Evolutionary conservation across 92 coral and sea anemone species (phyloP).

Genomic region (Meandrina meandrites): DNA sequence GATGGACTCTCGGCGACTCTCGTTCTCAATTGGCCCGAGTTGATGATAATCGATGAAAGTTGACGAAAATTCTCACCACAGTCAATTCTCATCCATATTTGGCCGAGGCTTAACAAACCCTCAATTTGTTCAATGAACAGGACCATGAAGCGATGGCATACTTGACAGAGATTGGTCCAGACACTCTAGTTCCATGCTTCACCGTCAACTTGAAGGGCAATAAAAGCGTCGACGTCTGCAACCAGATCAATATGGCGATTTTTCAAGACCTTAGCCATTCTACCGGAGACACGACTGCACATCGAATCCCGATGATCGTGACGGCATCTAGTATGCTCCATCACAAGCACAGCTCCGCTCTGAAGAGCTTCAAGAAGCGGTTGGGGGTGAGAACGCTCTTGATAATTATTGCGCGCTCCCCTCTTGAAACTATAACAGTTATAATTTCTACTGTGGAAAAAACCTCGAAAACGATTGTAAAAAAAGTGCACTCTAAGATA

Average conservation of each 20-base stretch:
- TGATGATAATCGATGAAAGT: too few species aligned
- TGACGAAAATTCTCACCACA: too few species aligned
- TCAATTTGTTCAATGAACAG: conserved; percentile 15
- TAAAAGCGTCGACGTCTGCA: conserved; percentile 55
- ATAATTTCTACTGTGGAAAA: too few species aligned
- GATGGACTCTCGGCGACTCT: too few species aligned
- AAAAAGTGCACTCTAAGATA: too few species aligned
- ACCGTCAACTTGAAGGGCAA: conserved; percentile 77
- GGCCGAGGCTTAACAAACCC: too few species aligned
- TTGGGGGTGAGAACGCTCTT: conserved; percentile 66
- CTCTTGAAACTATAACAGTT: too few species aligned
- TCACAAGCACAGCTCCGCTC: conserved; percentile 50
- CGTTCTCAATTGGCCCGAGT: too few species aligned
- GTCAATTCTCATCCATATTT: too few species aligned
- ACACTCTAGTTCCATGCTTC: conserved; percentile 83
- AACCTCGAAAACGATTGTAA: too few species aligned
- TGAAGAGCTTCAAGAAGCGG: conserved; percentile 65
- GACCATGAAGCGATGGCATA: conserved; percentile 75
- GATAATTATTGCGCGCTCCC: too few species aligned
- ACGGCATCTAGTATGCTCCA: conserved; percentile 78
- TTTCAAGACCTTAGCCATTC: conserved; percentile 69
- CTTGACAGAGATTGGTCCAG: conserved; percentile 84
- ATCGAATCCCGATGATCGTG: conserved; percentile 79
- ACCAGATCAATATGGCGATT: conserved; percentile 65
- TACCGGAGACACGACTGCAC: conserved; percentile 53